Conservation (phyloP, 2,888 invertebrate genomes). For the Ornithoptera alexandrae region DNA sequence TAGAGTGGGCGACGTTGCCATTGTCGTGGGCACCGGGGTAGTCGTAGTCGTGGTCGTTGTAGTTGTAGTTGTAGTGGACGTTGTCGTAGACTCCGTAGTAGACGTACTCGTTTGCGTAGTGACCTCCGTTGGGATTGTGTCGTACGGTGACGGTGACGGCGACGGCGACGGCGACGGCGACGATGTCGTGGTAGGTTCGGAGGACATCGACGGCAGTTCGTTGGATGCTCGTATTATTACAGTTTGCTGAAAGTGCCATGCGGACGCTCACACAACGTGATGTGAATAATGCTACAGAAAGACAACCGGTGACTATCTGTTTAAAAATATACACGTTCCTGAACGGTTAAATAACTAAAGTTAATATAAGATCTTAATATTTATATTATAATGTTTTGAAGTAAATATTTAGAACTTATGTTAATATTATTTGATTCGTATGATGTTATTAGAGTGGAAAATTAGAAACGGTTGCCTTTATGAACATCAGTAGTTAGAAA, state of each 20-base stretch:
- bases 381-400: background rate
- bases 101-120: slow-evolving; percentile 39
- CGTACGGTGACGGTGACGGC: slow-evolving; percentile 51
- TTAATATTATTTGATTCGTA: background rate
- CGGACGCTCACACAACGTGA: slow-evolving; percentile 75
- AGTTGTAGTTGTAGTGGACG: slow-evolving; percentile 40
- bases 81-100: slow-evolving; percentile 36
- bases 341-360: too few species aligned
- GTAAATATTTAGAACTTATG: background rate
- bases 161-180: slow-evolving; percentile 54
- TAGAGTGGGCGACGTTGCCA: slow-evolving; percentile 39
- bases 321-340: background rate
- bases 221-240: slow-evolving; percentile 74
- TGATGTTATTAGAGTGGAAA: too few species aligned
- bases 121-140: slow-evolving; percentile 42
- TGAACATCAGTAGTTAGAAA: slow-evolving; percentile 62
- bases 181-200: slow-evolving; percentile 50
- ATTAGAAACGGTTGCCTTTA: slow-evolving; percentile 48
- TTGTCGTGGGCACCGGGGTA: slow-evolving; percentile 45
- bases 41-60: slow-evolving; percentile 42
- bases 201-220: slow-evolving; percentile 61
- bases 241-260: slow-evolving; percentile 80
- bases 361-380: background rate
- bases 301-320: slow-evolving; percentile 46
- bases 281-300: slow-evolving; percentile 53